Evolutionary conservation across 2,888 invertebrate species (phyloP), one percentile per base, ranked within the genome.

Genomic region (Drosophila pegasa): DNA sequence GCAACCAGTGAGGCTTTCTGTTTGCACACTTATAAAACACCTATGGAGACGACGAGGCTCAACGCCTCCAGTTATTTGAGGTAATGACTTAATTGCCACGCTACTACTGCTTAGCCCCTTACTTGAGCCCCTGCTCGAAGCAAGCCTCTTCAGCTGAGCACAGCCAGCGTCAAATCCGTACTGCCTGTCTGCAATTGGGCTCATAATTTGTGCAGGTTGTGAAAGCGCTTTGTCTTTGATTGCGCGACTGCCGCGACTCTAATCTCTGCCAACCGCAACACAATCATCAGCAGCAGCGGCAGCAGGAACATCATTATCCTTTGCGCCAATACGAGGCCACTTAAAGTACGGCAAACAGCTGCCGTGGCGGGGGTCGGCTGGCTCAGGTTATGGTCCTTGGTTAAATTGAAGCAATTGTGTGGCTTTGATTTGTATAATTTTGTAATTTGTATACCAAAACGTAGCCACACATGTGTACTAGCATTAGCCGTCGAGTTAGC

Each of bases 371-470:
- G 27, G 31, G 20, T 20, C 6, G 47, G 20, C 5, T 22, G 50
- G 41, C 33, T 12, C 31, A 12, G 25, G 25, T n/a, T 33, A 25
- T 25, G 57, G 55, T 63, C 50, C 70, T 64, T 66, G 73, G 66
- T 74, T 77, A 89, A 86, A 89, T 86, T 89, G 89, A 82, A 80
- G 85, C 89, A 88, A 88, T 86, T 88, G 89, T 89, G 77, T 73
- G 72, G 76, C 88, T 87, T 89, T 86, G 85, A 86, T 86, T 86
- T 89, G 85, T 86, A 86, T 86, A 86, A 86, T 86, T 86, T 86
- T 79, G 85, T 89, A 86, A 86, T 86, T 89, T 86, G 89, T 86
- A 86, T 88, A 86, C 85, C 89, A 68, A 77, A 82, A 75, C 82
- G 89, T 79, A 75, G 88, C 83, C 88, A 85, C 85, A 89, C 87